Base-by-base conservation (phyloP, 1,140 invertebrate species). In the Drosophila lini region DNA sequence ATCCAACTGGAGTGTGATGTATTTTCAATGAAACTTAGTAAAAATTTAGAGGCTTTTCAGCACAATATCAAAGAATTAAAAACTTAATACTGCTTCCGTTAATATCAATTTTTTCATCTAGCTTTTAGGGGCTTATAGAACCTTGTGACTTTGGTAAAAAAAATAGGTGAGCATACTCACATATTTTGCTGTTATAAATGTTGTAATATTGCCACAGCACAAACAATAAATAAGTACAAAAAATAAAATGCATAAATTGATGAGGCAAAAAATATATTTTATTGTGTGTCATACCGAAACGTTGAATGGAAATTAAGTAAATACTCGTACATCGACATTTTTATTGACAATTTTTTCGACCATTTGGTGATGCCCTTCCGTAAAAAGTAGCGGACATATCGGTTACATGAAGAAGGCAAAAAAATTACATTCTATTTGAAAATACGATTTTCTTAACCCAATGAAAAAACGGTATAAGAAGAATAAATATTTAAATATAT, bases 231-330 rank as follows among this genome's bases (percentile, higher is more conserved):
- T 34, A 28, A 10, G 44, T n/a, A 16, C 36, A 42, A 81, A 52
- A 81, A 78, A 81, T 52, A 75, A 78, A 53, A 10, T 48, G 60
- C 34, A 75, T 53, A 76, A 59, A 75, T 75, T 75, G 56, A 50
- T 47, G 42, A 42, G 40, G 16, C 32, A 58, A 75, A 74, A 58
- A 47, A 47, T 38, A 28, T 55, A 45, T 78, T 80, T 81, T 74
- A 78, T 67, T 81, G 76, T 74, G 74, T 70, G 78, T 25, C 48
- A 58, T 16, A 13, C 25, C 55, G 65, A 79, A 81, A 86, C 76
- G 48, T 74, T 67, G 62, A 82, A 69, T 74, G 67, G 67, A 82
- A 86, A 83, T 88, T 74, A 65, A 88, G 70, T 50, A 88, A 86
- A 88, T 88, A 82, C 40, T 15, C 69, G 56, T 64, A 57, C 45